phyloP scores from a whole-genome alignment of 1,140 invertebrate species.

The Sycophaga agraensis region DNA sequence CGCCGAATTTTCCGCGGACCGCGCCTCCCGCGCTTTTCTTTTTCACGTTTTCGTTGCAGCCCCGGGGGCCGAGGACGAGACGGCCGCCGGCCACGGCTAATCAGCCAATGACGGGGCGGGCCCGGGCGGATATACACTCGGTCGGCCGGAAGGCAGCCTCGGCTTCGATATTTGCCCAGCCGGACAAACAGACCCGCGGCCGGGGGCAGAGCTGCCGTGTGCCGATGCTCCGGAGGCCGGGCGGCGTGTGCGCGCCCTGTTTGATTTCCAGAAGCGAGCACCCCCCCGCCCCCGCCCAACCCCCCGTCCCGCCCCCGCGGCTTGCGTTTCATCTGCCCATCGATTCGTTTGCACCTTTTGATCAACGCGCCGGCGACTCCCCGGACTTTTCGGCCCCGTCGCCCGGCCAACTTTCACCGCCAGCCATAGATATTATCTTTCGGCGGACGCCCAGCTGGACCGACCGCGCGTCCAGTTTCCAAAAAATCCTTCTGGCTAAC shows the following conservation, averaged over 20 bases:
- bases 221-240: too few relatives aligned
- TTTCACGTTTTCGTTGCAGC: too few relatives aligned
- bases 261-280: conserved; percentile 52
- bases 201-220: neutral
- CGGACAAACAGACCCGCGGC: conserved; percentile 46
- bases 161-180: conserved; percentile 48
- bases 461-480: neutral
- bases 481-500: too few relatives aligned
- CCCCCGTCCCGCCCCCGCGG: neutral
- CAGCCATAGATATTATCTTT: too few relatives aligned
- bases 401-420: neutral
- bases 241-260: conserved; percentile 39
- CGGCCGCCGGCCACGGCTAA: too few relatives aligned
- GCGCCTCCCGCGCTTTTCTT: too few relatives aligned
- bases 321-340: conserved; percentile 11
- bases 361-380: too few relatives aligned
- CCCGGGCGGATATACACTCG: too few relatives aligned
- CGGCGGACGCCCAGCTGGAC: neutral
- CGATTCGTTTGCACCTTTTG: conserved; percentile 20
- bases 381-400: too few relatives aligned
- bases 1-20: too few relatives aligned
- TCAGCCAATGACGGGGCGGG: too few relatives aligned
- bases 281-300: neutral
- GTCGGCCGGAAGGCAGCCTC: conserved; percentile 43
- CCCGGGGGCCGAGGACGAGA: too few relatives aligned